Evolutionary conservation across 2,888 invertebrate genomes (phyloP).

Genomic region (Lagria hirta): DNA sequence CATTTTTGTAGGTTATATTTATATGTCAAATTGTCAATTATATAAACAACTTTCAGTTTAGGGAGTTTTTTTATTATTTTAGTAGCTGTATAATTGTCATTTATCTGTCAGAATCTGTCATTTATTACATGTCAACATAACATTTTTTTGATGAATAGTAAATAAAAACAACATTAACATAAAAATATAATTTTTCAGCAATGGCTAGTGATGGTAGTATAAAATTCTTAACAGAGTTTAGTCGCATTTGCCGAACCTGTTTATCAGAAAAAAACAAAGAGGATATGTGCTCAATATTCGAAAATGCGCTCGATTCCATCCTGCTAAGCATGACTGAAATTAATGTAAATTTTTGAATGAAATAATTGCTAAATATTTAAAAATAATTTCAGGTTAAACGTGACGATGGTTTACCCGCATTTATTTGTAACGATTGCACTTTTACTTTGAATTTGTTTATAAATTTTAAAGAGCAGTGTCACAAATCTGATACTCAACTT

Average conservation of each 20-base stretch:
- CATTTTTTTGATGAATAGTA: too few relatives aligned
- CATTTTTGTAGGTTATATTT: too few relatives aligned
- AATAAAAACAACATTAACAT: too few relatives aligned
- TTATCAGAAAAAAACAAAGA: slow-evolving; percentile 40
- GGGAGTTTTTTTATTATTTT: too few relatives aligned
- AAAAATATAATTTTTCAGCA: too few relatives aligned
- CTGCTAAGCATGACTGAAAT: slow-evolving; percentile 15
- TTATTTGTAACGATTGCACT: slow-evolving; percentile 45
- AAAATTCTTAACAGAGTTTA: slow-evolving; percentile 35
- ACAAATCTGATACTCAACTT: slow-evolving; percentile 42
- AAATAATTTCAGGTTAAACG: slow-evolving; percentile 36
- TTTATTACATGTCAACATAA: too few relatives aligned
- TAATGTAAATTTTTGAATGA: slow-evolving; percentile 4
- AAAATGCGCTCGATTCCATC: slow-evolving; percentile 30
- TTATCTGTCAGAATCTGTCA: too few relatives aligned
- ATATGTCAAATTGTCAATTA: too few relatives aligned
- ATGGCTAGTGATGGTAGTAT: too few relatives aligned
- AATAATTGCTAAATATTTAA: slow-evolving; percentile 6
- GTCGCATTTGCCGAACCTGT: slow-evolving; percentile 48
- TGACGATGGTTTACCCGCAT: slow-evolving; percentile 45
- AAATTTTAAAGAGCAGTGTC: slow-evolving; percentile 46
- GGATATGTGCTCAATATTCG: slow-evolving; percentile 42
- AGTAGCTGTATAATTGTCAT: too few relatives aligned
- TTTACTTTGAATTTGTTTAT: slow-evolving; percentile 41
- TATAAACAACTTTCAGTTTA: too few relatives aligned